These are phyloP conservation scores for Hydractinia echinata DNA, from an alignment of 30 jellyfish, hydroid and myxozoan genomes.

Conservation along the genomic window DNA sequence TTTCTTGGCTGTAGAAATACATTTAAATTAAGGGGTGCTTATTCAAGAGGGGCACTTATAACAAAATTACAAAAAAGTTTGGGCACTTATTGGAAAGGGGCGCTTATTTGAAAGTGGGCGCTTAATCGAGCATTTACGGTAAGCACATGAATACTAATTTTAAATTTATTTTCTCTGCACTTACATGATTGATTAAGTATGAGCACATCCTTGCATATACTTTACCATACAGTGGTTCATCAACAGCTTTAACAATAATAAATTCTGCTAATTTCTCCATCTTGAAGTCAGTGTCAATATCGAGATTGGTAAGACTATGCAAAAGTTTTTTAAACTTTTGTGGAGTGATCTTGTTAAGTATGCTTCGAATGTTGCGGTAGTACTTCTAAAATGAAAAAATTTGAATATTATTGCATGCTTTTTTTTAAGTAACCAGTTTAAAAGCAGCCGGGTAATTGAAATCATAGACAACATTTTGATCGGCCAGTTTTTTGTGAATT, in stretches of 20 bases:
- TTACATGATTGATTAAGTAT: not conserved
- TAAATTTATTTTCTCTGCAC: not conserved
- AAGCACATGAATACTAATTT: too few relatives aligned
- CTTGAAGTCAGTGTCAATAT: conserved; percentile 7
- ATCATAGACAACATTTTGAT: too few relatives aligned
- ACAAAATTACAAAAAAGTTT: too few relatives aligned
- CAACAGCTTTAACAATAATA: not conserved
- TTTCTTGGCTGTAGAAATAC: too few relatives aligned
- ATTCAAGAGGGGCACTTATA: too few relatives aligned
- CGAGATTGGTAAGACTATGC: not conserved
- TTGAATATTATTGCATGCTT: not conserved
- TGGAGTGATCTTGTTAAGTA: conserved; percentile 6
- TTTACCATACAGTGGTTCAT: conserved; percentile 8
- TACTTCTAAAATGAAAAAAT: not conserved
- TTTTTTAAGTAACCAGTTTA: too few relatives aligned
- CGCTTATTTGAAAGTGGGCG: too few relatives aligned
- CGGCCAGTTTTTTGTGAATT: too few relatives aligned
- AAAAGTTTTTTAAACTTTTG: not conserved
- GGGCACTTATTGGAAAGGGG: too few relatives aligned
- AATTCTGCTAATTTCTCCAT: not conserved
- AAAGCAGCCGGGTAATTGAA: too few relatives aligned
- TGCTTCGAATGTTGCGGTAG: not conserved
- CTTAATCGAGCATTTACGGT: too few relatives aligned
- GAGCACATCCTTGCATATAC: conserved; percentile 15
- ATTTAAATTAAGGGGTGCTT: too few relatives aligned